Evolutionary conservation across 2,113 vertebrate genomes (phyloP), one percentile per base, ranked within the genome.

Genomic region (Toxotes jaculatrix): DNA sequence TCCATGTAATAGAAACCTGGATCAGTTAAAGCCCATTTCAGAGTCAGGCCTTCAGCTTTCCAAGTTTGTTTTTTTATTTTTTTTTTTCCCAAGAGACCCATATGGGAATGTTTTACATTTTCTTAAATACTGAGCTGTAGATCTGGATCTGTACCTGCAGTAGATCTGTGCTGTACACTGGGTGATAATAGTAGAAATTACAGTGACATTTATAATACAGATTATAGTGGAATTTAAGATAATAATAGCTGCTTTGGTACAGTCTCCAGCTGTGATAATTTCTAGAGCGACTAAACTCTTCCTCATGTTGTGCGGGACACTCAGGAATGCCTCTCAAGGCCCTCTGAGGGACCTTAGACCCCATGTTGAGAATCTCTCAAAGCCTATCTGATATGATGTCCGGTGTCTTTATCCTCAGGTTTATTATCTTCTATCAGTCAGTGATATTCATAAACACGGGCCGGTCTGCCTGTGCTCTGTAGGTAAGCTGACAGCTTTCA

Each of bases 211-310:
- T 62, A 11, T 60, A 14, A 45, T 27, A 27, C 3, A 47, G 49
- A 57, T 69, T 45, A 31, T 32, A 43, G 56, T 27, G 45, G 16
- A 55, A 31, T 82, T 32, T 64, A 57, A 69, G 10, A 67, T n/a
- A 12, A 62, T 70, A 70, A 77, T 53, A 27, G 60, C 60, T 72
- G 43, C 64, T 76, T 59, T 70, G n/a, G 36, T 65, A 9, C 16
- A 4, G 75, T n/a, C 42, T 68, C 63, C 76, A 40, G 62, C 75
- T 74, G 82, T 12, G 82, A 78, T 79, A 12, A 84, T 79, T 40
- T 67, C 40, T 16, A 8, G 3, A 16, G 34, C 2, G 49, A 70
- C 77, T 47, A 7, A 78, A 69, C 66, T 67, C 45, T 40, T 70
- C 71, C 71, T 84, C 19, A 0, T 75, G 64, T 55, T 38, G 47